Evolutionary conservation across 2,888 invertebrate species (phyloP), one percentile per base, ranked within the genome.

Genomic region (Augochlorella aurata): DNA sequence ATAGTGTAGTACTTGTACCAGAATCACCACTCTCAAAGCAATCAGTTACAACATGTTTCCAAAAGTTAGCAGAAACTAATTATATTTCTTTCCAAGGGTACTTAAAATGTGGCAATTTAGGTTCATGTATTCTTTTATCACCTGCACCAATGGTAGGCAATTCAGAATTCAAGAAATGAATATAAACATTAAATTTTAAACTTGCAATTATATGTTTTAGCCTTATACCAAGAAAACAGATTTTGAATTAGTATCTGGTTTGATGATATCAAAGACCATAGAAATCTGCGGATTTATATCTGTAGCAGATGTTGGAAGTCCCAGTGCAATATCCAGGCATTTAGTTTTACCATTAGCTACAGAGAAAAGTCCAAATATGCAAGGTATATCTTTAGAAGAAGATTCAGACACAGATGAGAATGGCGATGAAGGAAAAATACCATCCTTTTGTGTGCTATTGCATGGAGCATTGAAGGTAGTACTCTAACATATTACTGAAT

Each of bases 391-490:
- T 16, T 61, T 94, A 74, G 93, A 94, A 83, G 94, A 94, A 89
- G 94, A 96, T 79, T 93, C 94, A 0, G 95, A 95, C 38, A 94
- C 94, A 16, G 95, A 95, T 81, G 95, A 95, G 81, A 94, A 94
- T 66, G 94, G 95, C 0, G 97, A 97, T 90, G 97, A 97, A 74
- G 96, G 97, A 75, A 97, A 96, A 94, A 95, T 95, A 67, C 97
- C 99, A 0, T 98, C 98, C 2, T 97, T 99, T 92, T 98, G 98
- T 92, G 98, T 99, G 7, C 94, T 99, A 18, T 95, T 99, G 2
- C 99, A 99, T 92, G 99, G 98, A 4, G 98, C 98, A 61, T 94
- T 98, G 5, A 98, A 98, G 95, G 96, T 96, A 84, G n/a, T n/a
- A 12, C n/a, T 12, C 65, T 45, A 75, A 69, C 65, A 58, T 21